A percentile compares a stretch with the other conserved stretches of the same genome.
phyloP scores from a whole-genome alignment of 1,140 invertebrate species.

The Chironomus tepperi region DNA sequence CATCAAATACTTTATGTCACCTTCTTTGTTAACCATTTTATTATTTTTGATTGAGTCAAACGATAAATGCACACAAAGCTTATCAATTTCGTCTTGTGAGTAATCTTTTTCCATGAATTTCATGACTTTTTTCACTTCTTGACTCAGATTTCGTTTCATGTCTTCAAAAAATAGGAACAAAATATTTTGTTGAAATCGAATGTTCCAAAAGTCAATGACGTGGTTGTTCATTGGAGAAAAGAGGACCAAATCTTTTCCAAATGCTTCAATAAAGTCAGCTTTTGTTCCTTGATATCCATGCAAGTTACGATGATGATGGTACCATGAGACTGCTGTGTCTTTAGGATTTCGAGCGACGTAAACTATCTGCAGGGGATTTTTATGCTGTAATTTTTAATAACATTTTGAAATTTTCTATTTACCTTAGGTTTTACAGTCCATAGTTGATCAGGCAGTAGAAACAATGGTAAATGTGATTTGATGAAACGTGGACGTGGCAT shows the following conservation, averaged over 20 bases:
- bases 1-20: neutral
- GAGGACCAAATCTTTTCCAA: constrained; percentile 55
- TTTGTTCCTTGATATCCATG: constrained; percentile 57
- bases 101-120: constrained; percentile 58
- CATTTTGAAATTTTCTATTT: neutral
- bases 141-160: constrained; percentile 58
- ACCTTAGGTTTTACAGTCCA: constrained; percentile 25
- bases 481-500: constrained; percentile 18
- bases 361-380: constrained; percentile 46
- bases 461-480: constrained; percentile 24
- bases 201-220: constrained; percentile 55
- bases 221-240: constrained; percentile 56
- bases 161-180: constrained; percentile 72
- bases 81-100: constrained; percentile 52
- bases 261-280: constrained; percentile 65
- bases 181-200: constrained; percentile 41
- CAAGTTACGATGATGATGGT: constrained; percentile 63
- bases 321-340: constrained; percentile 81
- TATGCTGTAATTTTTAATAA: no score
- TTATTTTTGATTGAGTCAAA: constrained; percentile 61
- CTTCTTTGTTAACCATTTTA: neutral
- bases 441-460: constrained; percentile 24
- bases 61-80: constrained; percentile 57
- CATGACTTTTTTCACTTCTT: constrained; percentile 53
- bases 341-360: constrained; percentile 84